phyloP scores from a whole-genome alignment of 2,113 vertebrate genomes.

The Hymenochirus boettgeri region DNA sequence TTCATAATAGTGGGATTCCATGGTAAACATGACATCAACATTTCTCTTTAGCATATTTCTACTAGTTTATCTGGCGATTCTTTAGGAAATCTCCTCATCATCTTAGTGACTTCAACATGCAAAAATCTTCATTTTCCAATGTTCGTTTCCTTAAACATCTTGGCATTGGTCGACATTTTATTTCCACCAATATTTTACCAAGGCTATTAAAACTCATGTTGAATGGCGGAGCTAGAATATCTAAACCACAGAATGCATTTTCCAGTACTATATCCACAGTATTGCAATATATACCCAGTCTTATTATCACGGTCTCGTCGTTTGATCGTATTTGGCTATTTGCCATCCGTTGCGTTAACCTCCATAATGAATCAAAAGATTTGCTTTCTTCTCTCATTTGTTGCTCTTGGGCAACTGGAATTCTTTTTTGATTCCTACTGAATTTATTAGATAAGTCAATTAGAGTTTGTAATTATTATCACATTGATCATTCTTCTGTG shows the following conservation, averaged over 20 bases:
- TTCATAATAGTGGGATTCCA: constrained; percentile 12
- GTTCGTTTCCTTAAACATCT: constrained; percentile 8
- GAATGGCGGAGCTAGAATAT: background rate
- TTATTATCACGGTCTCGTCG: constrained; percentile 1
- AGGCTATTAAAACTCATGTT: constrained; percentile 4
- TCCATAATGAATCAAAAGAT: constrained; percentile 11
- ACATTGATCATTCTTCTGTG: constrained; percentile 29
- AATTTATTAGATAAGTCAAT: background rate
- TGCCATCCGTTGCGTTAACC: constrained; percentile 16
- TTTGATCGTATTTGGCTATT: constrained; percentile 24
- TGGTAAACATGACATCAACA: background rate
- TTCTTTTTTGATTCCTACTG: background rate
- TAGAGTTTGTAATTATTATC: background rate
- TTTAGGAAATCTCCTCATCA: constrained; percentile 16
- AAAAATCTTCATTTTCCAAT: constrained; percentile 16
- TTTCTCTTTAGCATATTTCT: constrained; percentile 4
- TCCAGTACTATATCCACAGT: constrained; percentile 18
- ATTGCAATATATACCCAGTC: background rate
- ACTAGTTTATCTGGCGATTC: constrained; percentile 1
- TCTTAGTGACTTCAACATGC: background rate
- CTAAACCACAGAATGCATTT: background rate
- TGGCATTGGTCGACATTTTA: constrained; percentile 11
- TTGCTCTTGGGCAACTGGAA: constrained; percentile 10
- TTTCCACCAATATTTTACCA: constrained; percentile 22
- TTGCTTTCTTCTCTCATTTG: constrained; percentile 3